Conservation (phyloP, 2,113 vertebrate genomes). For the Leucopternis melanops region DNA sequence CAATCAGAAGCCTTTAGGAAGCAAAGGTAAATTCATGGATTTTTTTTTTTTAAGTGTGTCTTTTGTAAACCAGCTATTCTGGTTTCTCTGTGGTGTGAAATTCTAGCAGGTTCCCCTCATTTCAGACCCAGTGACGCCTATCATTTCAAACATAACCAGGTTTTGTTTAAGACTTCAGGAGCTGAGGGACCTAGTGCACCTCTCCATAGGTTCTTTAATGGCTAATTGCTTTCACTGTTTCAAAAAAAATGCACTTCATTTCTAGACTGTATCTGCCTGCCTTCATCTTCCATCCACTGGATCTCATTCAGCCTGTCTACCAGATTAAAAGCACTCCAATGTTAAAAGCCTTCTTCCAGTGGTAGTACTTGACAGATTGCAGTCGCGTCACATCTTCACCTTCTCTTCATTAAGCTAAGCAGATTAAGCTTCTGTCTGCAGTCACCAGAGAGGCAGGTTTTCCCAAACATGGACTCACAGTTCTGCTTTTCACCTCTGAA, state of each 20-base stretch:
- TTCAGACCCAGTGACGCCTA: not conserved
- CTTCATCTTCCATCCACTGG: not conserved
- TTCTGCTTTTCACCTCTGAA: constrained; percentile 9
- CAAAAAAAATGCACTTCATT: not conserved
- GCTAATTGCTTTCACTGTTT: constrained; percentile 1
- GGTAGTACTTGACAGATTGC: constrained; percentile 1
- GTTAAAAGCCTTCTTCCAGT: constrained; percentile 5
- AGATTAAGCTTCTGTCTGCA: constrained; percentile 31
- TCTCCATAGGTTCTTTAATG: not conserved
- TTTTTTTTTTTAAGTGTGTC: not conserved
- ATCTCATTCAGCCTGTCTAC: not conserved
- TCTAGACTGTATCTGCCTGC: not conserved
- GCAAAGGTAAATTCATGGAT: not conserved
- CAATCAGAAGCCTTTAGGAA: not conserved
- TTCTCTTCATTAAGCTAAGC: constrained; percentile 53
- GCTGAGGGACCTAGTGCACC: not conserved
- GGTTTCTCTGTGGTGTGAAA: not conserved
- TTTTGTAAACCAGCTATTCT: not conserved
- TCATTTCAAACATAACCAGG: not conserved
- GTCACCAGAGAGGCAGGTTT: not conserved
- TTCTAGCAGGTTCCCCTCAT: not conserved
- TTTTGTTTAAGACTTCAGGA: not conserved
- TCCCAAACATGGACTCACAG: not conserved
- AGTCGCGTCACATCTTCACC: not conserved
- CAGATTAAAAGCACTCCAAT: constrained; percentile 22